Percentiles rank a stretch among this genome's conserved stretches.
phyloP scores from a whole-genome alignment of 1,140 invertebrate species.

The Cepaea nemoralis region DNA sequence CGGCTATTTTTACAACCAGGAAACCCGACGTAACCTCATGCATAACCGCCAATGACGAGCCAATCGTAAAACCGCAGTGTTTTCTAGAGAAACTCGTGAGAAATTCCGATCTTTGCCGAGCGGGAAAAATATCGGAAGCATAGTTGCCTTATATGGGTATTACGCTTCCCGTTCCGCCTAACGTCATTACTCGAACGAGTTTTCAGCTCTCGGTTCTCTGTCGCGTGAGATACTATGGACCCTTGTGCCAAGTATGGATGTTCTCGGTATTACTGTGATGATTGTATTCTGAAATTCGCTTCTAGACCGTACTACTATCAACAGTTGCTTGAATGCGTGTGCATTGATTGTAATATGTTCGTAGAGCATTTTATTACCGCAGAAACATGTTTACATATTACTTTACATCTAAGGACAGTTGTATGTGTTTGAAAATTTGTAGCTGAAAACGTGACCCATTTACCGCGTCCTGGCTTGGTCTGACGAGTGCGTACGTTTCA shows the following conservation, averaged over 20 bases:
- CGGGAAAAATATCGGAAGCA: constrained; percentile 21
- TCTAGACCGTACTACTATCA: constrained; percentile 46
- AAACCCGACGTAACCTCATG: constrained; percentile 1
- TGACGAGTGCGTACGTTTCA: constrained; percentile 51
- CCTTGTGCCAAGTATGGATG: constrained; percentile 61
- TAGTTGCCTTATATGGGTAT: constrained; percentile 52
- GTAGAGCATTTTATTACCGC: background rate
- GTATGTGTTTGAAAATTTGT: background rate
- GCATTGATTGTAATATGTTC: constrained; percentile 41
- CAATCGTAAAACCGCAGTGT: constrained; percentile 5
- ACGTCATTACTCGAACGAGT: constrained; percentile 45
- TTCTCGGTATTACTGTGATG: constrained; percentile 50
- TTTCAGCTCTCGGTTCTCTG: constrained; percentile 24
- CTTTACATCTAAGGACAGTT: background rate
- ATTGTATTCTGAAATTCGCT: constrained; percentile 37
- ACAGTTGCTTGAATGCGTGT: constrained; percentile 42
- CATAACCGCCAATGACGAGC: background rate
- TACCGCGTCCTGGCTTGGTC: background rate
- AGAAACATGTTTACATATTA: background rate
- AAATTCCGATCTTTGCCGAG: constrained; percentile 29
- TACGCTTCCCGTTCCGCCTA: constrained; percentile 50
- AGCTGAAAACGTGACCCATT: background rate
- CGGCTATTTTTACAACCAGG: constrained; percentile 6
- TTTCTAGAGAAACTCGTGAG: constrained; percentile 18
- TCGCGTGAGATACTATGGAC: constrained; percentile 30